phyloP scores from a whole-genome alignment of 1,140 invertebrate genomes.

The Zelostemma sp. region DNA sequence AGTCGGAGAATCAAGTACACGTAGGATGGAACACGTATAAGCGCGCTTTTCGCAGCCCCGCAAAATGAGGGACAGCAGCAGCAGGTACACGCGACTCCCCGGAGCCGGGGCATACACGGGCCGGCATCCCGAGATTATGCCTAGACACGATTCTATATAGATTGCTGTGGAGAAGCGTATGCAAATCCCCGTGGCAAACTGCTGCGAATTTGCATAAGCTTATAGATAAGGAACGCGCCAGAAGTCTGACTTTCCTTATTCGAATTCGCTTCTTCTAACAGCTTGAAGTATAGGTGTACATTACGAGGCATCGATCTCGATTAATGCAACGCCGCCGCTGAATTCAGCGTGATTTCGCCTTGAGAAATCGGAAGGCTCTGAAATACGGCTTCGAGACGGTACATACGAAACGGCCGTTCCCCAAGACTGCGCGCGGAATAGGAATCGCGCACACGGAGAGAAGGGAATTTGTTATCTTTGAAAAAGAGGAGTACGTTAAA shows the following conservation, averaged over 20 bases:
- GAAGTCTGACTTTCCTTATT: conserved; percentile 21
- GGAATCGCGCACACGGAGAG: background rate
- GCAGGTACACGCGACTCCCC: conserved; percentile 24
- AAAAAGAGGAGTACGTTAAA: background rate
- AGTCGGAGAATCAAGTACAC: background rate
- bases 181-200: conserved; percentile 60
- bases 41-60: background rate
- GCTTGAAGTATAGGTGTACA: conserved; percentile 4
- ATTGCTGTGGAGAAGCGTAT: conserved; percentile 49
- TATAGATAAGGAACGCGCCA: conserved; percentile 54
- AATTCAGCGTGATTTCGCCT: background rate
- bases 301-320: conserved; percentile 6
- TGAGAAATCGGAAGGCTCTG: background rate
- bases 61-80: conserved; percentile 4
- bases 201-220: conserved; percentile 59
- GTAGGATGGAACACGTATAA: background rate
- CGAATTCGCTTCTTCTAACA: conserved; percentile 45
- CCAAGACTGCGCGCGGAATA: background rate
- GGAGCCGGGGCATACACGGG: background rate
- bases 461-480: conserved; percentile 1
- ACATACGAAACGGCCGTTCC: background rate
- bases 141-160: conserved; percentile 57
- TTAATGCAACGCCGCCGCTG: background rate
- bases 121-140: conserved; percentile 52
- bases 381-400: background rate